These are phyloP conservation scores for Meliscaeva auricollis DNA, from an alignment of 2,888 invertebrate species.

Conservation along the genomic window DNA sequence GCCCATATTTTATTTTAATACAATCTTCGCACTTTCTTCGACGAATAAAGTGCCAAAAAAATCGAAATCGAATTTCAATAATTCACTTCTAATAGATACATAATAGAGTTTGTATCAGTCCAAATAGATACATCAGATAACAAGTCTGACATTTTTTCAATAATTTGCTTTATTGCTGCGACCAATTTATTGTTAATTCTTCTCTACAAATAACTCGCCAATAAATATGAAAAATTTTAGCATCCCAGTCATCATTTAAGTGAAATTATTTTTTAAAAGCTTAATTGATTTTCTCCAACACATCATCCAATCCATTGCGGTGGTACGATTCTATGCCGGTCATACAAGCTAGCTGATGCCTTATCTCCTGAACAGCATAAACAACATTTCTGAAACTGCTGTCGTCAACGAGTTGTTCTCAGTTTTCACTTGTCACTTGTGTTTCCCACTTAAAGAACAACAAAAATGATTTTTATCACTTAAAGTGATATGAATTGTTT, in stretches of 20 bases:
- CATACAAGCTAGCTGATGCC: conserved; percentile 30
- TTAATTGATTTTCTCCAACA: conserved; percentile 62
- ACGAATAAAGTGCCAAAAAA: too few relatives aligned
- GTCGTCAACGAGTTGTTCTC: conserved; percentile 13
- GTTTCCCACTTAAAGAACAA: conserved; percentile 40
- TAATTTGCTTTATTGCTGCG: conserved; percentile 10
- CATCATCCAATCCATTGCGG: conserved; percentile 3
- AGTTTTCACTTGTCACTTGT: conserved; percentile 29
- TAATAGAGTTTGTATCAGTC: too few relatives aligned
- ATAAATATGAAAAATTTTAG: conserved; percentile 31
- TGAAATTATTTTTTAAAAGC: conserved; percentile 60
- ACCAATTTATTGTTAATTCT: conserved; percentile 30
- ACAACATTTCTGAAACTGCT: conserved; percentile 37
- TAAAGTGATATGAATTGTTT: conserved; percentile 73
- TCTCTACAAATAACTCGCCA: conserved; percentile 43
- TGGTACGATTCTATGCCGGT: conserved; percentile 32
- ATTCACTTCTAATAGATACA: too few relatives aligned
- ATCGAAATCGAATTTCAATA: neutral
- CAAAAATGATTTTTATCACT: conserved; percentile 65
- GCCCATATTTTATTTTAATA: too few relatives aligned
- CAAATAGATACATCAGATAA: conserved; percentile 21
- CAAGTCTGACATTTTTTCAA: neutral
- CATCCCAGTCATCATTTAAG: conserved; percentile 23
- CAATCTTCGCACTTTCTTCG: too few relatives aligned
- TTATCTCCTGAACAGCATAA: conserved; percentile 9